Evolutionary conservation across 2,888 invertebrate species (phyloP).

Genomic region (Agrochola lychnidis): DNA sequence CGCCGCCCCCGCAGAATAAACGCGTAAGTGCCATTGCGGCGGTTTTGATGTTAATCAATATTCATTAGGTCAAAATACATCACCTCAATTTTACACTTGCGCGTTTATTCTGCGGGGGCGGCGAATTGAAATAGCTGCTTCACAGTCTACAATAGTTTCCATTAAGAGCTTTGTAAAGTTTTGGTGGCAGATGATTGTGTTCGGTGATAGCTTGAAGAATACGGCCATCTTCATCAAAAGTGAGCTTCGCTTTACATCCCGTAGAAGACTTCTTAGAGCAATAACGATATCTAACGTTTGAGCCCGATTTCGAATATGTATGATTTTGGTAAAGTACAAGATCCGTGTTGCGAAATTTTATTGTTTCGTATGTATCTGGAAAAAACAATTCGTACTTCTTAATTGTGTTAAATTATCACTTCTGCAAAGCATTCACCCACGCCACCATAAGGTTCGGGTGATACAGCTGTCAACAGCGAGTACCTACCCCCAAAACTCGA

Average conservation of each 20-base stretch:
- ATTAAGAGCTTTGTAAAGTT: not conserved
- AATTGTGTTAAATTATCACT: not conserved
- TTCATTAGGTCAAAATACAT: no score
- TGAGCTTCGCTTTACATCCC: slow-evolving; percentile 33
- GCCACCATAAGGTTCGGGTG: not conserved
- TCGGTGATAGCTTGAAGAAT: not conserved
- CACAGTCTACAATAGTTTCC: slow-evolving; percentile 29
- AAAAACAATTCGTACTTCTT: slow-evolving; percentile 13
- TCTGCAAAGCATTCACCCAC: not conserved
- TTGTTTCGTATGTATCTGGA: slow-evolving; percentile 34
- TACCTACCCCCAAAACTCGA: no score
- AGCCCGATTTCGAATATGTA: slow-evolving; percentile 35
- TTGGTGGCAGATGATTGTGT: slow-evolving; percentile 33
- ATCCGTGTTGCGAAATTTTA: slow-evolving; percentile 21
- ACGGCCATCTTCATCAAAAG: not conserved
- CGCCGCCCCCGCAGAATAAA: no score
- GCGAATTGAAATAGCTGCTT: not conserved
- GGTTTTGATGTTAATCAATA: no score
- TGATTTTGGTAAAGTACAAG: slow-evolving; percentile 31
- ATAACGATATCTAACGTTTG: slow-evolving; percentile 5
- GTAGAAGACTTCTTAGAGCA: slow-evolving; percentile 25
- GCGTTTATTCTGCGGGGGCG: no score
- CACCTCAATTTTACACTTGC: no score
- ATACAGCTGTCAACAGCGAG: not conserved
- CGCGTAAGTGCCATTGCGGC: no score